phyloP scores from a whole-genome alignment of 2,113 vertebrate genomes.

The Platanista minor region DNA sequence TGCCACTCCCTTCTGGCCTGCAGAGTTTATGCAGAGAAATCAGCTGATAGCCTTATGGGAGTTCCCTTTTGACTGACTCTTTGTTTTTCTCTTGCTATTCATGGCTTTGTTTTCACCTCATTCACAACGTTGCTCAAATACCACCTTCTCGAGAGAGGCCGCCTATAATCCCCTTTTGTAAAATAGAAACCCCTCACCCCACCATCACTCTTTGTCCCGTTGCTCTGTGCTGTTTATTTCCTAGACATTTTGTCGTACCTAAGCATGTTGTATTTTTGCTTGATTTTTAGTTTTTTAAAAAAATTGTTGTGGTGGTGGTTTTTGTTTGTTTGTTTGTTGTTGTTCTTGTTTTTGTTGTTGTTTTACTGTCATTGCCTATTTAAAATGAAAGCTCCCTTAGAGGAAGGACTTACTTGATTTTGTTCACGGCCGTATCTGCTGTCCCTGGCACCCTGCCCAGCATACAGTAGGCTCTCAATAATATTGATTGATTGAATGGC shows the following conservation, averaged over 20 bases:
- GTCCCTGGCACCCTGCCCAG: not conserved
- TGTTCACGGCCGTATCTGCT: not conserved
- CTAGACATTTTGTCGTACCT: not conserved
- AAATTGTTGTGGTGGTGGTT: not conserved
- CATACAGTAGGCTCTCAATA: not conserved
- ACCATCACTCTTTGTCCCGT: not conserved
- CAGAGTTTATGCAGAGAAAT: not conserved
- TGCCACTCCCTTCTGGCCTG: not conserved
- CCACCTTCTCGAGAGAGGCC: not conserved
- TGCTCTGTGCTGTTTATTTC: not conserved
- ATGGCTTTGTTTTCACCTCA: not conserved
- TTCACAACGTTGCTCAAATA: not conserved
- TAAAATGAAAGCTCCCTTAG: not conserved
- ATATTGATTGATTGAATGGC: not conserved
- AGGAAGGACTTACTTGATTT: not conserved
- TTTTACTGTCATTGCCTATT: not conserved
- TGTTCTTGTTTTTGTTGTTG: not conserved
- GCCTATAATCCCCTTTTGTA: not conserved
- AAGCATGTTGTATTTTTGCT: not conserved
- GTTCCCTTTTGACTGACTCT: not conserved
- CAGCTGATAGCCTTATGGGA: not conserved
- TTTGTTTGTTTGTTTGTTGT: not conserved
- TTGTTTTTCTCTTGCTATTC: not conserved
- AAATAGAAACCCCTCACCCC: not conserved
- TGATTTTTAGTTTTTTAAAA: not conserved